Percentiles rank a stretch among this genome's conserved stretches.
Evolutionary conservation across 2,888 invertebrate genomes (phyloP).

Genomic region (Baronia brevicornis): DNA sequence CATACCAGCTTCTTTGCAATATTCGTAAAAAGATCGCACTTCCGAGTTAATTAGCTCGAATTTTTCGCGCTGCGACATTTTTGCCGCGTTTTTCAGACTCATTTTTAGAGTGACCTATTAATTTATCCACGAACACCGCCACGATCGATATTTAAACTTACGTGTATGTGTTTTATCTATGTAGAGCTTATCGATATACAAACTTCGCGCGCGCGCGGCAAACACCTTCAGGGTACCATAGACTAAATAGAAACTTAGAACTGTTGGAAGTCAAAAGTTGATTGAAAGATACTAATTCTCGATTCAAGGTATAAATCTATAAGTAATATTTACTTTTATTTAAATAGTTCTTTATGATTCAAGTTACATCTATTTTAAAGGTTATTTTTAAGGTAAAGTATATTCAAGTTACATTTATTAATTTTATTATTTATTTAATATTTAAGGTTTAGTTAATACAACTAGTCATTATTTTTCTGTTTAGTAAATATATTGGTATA

Average conservation of each 20-base stretch:
- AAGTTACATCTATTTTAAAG: no score
- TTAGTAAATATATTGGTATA: no score
- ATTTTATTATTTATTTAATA: no score
- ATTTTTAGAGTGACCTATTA: constrained; percentile 51
- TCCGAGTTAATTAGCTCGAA: constrained; percentile 76
- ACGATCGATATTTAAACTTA: constrained; percentile 23
- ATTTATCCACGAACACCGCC: constrained; percentile 34
- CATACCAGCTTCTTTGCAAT: constrained; percentile 80
- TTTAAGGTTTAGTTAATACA: no score
- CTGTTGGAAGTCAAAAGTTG: no score
- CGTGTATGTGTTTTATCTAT: constrained; percentile 26
- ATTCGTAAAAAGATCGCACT: constrained; percentile 77
- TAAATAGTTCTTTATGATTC: no score
- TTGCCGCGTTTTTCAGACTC: constrained; percentile 58
- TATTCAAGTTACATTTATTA: no score
- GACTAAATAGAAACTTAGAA: constrained; percentile 15
- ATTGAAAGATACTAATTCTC: no score
- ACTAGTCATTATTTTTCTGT: no score
- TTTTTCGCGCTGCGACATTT: constrained; percentile 69
- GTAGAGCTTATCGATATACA: constrained; percentile 52
- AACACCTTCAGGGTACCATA: constrained; percentile 13
- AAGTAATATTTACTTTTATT: no score
- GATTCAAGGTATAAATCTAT: constrained; percentile 18
- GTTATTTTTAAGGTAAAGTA: no score
- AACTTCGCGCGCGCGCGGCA: constrained; percentile 69